Evolutionary conservation across 2,888 invertebrate species (phyloP).

Genomic region (Pachydiplax longipennis): DNA sequence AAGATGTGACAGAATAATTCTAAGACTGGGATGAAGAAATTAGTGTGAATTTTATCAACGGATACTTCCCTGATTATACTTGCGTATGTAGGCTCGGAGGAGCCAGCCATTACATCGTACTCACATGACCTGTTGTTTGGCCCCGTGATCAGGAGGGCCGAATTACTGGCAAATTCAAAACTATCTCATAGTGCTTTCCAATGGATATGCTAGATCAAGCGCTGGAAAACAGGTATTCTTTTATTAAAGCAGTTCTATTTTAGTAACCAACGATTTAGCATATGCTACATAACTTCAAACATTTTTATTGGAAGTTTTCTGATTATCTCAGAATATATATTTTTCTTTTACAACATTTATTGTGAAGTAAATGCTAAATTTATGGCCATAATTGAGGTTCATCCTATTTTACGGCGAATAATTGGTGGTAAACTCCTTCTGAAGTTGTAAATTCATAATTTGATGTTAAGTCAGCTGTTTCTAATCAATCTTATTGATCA

Average conservation of each 20-base stretch:
- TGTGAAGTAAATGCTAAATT: too few species aligned
- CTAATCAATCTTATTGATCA: background rate
- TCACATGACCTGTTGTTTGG: conserved; percentile 78
- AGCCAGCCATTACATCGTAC: conserved; percentile 50
- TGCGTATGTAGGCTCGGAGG: conserved; percentile 30
- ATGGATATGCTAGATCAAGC: conserved; percentile 70
- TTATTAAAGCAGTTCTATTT: conserved; percentile 6
- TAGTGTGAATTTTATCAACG: background rate
- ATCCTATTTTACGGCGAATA: too few species aligned
- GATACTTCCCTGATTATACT: background rate
- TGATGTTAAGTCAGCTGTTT: background rate
- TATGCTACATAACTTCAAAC: background rate
- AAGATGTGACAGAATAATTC: background rate
- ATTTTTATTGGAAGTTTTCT: background rate
- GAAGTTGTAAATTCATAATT: too few species aligned
- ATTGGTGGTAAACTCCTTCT: too few species aligned
- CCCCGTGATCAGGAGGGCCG: conserved; percentile 70
- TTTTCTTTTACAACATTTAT: background rate
- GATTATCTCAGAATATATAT: background rate
- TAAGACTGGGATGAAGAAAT: background rate
- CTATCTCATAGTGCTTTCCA: conserved; percentile 50
- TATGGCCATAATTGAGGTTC: too few species aligned
- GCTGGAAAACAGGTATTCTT: conserved; percentile 68
- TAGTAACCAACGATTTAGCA: background rate
- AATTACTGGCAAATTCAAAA: conserved; percentile 55